phyloP scores from a whole-genome alignment of 2,797 vertebrate species.

The Acridotheres tristis region DNA sequence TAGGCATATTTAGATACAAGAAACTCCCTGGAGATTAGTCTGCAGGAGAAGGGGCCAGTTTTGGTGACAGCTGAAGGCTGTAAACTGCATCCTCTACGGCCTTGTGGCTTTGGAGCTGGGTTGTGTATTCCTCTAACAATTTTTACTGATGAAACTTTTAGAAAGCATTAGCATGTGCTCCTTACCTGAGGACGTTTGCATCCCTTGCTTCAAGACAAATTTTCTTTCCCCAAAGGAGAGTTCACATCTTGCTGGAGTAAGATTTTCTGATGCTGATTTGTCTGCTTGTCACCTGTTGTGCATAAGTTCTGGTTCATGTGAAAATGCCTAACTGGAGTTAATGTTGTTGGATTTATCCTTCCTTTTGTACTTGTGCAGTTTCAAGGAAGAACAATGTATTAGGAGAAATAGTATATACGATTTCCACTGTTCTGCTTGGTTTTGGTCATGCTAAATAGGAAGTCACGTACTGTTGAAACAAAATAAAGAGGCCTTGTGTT shows the following conservation, averaged over 20 bases:
- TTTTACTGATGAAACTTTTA: not conserved
- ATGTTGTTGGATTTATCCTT: slow-evolving; percentile 38
- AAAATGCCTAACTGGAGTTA: slow-evolving; percentile 13
- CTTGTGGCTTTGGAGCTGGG: not conserved
- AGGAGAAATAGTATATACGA: not conserved
- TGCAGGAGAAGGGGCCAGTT: not conserved
- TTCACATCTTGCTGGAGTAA: not conserved
- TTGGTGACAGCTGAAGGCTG: not conserved
- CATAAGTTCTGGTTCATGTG: not conserved
- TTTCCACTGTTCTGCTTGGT: slow-evolving; percentile 62
- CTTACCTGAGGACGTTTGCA: not conserved
- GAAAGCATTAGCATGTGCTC: not conserved
- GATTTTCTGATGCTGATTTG: not conserved
- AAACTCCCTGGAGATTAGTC: not conserved
- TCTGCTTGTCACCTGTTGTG: not conserved
- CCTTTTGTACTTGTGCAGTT: not conserved
- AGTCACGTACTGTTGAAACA: slow-evolving; percentile 50
- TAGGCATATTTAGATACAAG: not conserved
- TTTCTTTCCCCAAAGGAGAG: not conserved
- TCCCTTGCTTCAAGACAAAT: not conserved
- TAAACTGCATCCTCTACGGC: not conserved
- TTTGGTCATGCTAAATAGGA: slow-evolving; percentile 56
- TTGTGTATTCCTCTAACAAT: not conserved
- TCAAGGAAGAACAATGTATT: not conserved
- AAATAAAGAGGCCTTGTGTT: slow-evolving; percentile 76